These are phyloP conservation scores for Todiramphus saurophagus DNA, from an alignment of 2,113 vertebrate species.

Conservation along the genomic window DNA sequence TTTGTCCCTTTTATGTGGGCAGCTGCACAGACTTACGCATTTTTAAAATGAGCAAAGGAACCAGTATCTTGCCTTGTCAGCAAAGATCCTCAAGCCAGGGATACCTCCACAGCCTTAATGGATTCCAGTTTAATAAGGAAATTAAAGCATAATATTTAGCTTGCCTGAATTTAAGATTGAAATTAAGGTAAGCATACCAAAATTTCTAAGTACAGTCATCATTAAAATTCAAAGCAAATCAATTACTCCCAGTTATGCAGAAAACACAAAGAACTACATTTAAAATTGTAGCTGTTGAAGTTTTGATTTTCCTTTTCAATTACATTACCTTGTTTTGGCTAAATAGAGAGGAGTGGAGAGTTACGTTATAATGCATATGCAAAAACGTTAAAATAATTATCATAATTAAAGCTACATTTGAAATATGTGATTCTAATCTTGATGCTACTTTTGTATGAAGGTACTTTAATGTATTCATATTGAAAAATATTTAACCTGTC, in stretches of 20 bases:
- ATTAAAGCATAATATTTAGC: neutral
- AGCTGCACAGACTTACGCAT: neutral
- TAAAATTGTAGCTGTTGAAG: neutral
- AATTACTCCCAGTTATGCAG: neutral
- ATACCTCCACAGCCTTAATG: neutral
- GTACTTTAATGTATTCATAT: neutral
- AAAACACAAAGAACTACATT: neutral
- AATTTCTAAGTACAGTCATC: neutral
- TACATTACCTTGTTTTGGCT: neutral
- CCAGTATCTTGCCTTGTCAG: neutral
- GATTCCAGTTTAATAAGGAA: conserved; percentile 1
- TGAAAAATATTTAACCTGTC: neutral
- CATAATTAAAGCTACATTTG: neutral
- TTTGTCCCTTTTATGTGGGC: neutral
- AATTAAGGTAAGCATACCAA: neutral
- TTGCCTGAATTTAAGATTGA: neutral
- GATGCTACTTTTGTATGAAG: neutral
- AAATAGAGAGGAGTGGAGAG: neutral
- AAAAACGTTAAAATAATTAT: neutral
- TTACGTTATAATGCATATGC: neutral
- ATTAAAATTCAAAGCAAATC: neutral
- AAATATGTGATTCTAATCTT: neutral
- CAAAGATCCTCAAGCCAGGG: neutral
- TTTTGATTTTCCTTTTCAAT: neutral
- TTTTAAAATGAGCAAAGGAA: neutral